Percentiles rank a stretch among this genome's conserved stretches.
phyloP scores from a whole-genome alignment of 2,888 invertebrate species.

The Tetragonula carbonaria region DNA sequence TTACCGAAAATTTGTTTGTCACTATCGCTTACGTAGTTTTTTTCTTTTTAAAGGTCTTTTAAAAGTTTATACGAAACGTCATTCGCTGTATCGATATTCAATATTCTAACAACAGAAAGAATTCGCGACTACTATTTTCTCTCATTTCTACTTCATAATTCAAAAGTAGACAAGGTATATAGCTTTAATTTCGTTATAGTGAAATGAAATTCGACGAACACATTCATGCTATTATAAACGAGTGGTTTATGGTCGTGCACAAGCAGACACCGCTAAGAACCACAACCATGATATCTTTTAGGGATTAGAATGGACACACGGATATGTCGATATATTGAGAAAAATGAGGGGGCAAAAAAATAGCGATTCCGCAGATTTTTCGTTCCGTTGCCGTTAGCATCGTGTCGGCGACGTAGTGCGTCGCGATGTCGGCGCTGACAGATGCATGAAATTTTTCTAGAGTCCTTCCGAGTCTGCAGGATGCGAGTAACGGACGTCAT shows the following conservation, averaged over 20 bases:
- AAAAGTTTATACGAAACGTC: background rate
- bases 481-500: slow-evolving; percentile 68
- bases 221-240: background rate
- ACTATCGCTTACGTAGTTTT: no score
- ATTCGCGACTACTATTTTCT: background rate
- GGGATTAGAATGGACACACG: background rate
- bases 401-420: slow-evolving; percentile 36
- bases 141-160: background rate
- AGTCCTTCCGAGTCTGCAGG: slow-evolving; percentile 51
- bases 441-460: slow-evolving; percentile 69
- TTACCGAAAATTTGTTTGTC: background rate
- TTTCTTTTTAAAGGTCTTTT: background rate
- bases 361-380: slow-evolving; percentile 37
- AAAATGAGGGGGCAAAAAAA: background rate
- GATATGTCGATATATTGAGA: background rate
- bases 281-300: background rate
- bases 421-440: slow-evolving; percentile 55
- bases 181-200: background rate
- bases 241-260: background rate
- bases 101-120: background rate
- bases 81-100: background rate
- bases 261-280: background rate
- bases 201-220: background rate
- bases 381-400: slow-evolving; percentile 28
- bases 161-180: background rate